Conservation (phyloP, 2,797 vertebrate species). For the Dromococcyx pavoninus region DNA sequence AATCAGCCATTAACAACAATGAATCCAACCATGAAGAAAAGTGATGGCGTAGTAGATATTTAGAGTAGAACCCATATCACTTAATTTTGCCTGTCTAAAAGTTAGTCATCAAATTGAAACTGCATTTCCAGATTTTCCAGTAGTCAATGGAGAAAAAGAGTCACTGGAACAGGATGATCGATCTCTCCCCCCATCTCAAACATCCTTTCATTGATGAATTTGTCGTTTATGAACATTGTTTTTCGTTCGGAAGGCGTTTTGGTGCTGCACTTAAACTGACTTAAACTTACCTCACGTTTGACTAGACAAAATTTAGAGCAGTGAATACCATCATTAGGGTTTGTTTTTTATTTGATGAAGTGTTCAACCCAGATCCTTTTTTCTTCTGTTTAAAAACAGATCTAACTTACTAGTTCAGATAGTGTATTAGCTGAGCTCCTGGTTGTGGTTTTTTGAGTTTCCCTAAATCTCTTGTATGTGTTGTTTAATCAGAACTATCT, state of each 20-base stretch:
- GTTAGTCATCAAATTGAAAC: background rate
- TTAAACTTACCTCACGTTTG: background rate
- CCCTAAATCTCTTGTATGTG: background rate
- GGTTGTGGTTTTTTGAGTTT: background rate
- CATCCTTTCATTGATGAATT: background rate
- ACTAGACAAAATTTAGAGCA: background rate
- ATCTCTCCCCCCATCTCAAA: background rate
- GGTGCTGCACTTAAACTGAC: rapidly evolving
- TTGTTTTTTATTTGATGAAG: background rate
- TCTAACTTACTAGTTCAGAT: background rate
- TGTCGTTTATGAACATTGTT: background rate
- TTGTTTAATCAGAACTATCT: background rate
- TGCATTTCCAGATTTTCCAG: rapidly evolving
- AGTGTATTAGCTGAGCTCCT: background rate
- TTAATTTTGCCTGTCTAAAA: constrained; percentile 9
- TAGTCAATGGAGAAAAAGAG: background rate
- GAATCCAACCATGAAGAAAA: constrained; percentile 34
- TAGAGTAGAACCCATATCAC: background rate
- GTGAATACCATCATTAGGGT: rapidly evolving
- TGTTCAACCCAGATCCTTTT: background rate
- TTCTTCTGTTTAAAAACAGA: background rate
- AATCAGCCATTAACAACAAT: constrained; percentile 36
- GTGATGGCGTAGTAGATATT: constrained; percentile 1
- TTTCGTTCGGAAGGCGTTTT: background rate
- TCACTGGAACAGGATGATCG: background rate